Percentiles rank a stretch among this genome's conserved stretches.
These are phyloP conservation scores for Poecilus cupreus DNA, from an alignment of 2,888 invertebrate species.

Conservation along the genomic window DNA sequence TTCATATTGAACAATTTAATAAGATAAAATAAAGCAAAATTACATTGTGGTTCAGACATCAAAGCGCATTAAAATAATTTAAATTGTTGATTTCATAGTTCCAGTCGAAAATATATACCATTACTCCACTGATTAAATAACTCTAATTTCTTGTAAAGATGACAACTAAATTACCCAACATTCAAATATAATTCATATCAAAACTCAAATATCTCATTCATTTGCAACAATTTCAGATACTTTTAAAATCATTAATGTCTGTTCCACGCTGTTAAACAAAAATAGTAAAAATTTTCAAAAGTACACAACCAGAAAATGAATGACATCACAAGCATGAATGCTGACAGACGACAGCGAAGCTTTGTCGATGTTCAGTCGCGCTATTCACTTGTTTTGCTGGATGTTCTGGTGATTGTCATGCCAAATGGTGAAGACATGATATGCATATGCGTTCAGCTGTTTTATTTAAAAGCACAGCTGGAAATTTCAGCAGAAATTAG, in stretches of 20 bases:
- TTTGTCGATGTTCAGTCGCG: background rate
- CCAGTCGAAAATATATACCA: background rate
- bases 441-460: constrained; percentile 4
- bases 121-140: constrained; percentile 18
- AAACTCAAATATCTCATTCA: constrained; percentile 31
- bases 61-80: constrained; percentile 16
- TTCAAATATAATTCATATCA: constrained; percentile 20
- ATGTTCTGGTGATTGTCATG: background rate
- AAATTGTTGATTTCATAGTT: background rate
- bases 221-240: constrained; percentile 46
- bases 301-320: constrained; percentile 45
- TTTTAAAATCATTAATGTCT: constrained; percentile 45
- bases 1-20: background rate
- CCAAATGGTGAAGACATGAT: background rate
- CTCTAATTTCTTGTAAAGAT: constrained; percentile 16
- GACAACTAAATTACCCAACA: constrained; percentile 22
- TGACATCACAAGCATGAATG: constrained; percentile 39
- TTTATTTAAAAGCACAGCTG: background rate
- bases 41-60: background rate
- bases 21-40: background rate
- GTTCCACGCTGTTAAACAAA: constrained; percentile 37
- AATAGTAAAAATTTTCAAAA: constrained; percentile 44
- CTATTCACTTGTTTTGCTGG: constrained; percentile 20
- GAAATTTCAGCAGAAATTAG: too few relatives aligned
- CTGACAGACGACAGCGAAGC: constrained; percentile 20